phyloP scores from a whole-genome alignment of 2,888 invertebrate species.

The Pegoplata infirma region DNA sequence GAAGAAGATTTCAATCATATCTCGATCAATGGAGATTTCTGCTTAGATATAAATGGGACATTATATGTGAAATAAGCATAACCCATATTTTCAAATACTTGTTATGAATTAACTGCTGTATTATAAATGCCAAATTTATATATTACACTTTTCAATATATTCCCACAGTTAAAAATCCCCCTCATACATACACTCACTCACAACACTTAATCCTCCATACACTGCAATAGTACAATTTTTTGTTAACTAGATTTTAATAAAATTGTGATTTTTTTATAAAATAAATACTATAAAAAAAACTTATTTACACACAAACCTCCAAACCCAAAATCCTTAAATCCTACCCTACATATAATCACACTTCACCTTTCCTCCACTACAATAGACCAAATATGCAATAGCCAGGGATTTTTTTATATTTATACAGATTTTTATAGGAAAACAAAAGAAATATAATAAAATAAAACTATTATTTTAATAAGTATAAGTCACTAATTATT shows the following conservation, averaged over 20 bases:
- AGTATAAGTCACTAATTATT: conserved; percentile 34
- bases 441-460: conserved; percentile 8
- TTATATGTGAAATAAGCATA: no score
- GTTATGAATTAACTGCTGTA: conserved; percentile 70
- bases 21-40: no score
- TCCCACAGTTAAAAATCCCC: conserved; percentile 32
- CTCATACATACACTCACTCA: conserved; percentile 53
- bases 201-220: conserved; percentile 74
- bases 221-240: conserved; percentile 78
- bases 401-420: conserved; percentile 70
- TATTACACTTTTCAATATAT: conserved; percentile 32
- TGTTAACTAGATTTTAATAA: conserved; percentile 62
- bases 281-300: conserved; percentile 69
- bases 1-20: no score
- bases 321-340: conserved; percentile 52
- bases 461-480: no score
- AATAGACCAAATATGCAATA: conserved; percentile 78
- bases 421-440: conserved; percentile 47
- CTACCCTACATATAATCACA: conserved; percentile 71
- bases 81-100: conserved; percentile 44
- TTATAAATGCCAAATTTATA: conserved; percentile 62
- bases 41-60: no score
- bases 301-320: conserved; percentile 74
- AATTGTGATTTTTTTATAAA: conserved; percentile 70
- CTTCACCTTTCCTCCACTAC: conserved; percentile 74